Evolutionary conservation across 2,888 invertebrate genomes (phyloP), one percentile per base, ranked within the genome.

Genomic region (Zele albiditarsus): DNA sequence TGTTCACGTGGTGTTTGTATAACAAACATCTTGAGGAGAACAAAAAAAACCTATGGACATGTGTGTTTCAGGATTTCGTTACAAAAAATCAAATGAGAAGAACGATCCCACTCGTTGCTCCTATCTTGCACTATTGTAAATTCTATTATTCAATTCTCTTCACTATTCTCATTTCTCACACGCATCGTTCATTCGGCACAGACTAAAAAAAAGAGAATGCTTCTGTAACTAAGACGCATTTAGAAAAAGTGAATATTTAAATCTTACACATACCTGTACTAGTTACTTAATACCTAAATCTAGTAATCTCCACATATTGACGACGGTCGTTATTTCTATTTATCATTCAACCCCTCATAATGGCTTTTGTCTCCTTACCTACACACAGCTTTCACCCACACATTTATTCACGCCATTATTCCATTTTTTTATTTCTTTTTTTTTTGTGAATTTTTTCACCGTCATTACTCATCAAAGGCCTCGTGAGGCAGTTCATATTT

Each of bases 271-370:
- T 31, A 46, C 68, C 58, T 75, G 65, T 77, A 79, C 68, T 77
- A 74, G 76, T 71, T 58, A 65, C 76, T 78, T 79, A 80, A 74
- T 75, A 73, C 76, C 78, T 81, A 80, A 68, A 85, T 80, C 87
- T 89, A 89, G 83, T 89, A 89, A 89, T 89, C 89, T 89, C 89
- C 84, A 85, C 84, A 75, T 79, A 77, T 79, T 81, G 79, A 84
- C 83, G 84, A 84, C 84, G 83, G 82, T 84, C 33, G 31, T 33
- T 63, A 57, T 42, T 33, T 25, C 38, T 58, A 25, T 49, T 46
- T 67, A 53, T 53, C 53, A 62, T 23, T 71, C 33, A 49, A 33
- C 12, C 4, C n/a, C 8, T 71, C 31, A 42, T 63, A 53, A 53
- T 53, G 53, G 53, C 53, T 53, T 53, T 53, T 53, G 53, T 53